Conservation (phyloP, 64 coral and sea anemone species). For the Catalaphyllia jardinei region DNA sequence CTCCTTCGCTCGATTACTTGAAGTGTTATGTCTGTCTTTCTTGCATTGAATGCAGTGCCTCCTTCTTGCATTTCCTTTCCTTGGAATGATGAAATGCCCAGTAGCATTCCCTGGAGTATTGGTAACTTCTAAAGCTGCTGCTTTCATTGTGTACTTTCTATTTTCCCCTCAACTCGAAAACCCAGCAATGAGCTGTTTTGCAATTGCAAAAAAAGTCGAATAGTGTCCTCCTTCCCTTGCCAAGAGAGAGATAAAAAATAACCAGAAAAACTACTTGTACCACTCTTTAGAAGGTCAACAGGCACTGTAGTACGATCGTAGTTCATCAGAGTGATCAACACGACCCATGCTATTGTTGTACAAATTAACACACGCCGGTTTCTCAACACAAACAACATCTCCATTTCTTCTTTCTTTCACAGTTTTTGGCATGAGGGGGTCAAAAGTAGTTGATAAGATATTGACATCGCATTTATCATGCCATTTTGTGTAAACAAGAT, state of each 20-base stretch:
- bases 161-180: too few relatives aligned
- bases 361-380: conserved; percentile 28
- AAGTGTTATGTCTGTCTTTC: background rate
- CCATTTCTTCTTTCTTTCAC: background rate
- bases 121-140: background rate
- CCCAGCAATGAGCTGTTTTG: conserved; percentile 36
- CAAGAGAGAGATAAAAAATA: conserved; percentile 38
- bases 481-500: too few relatives aligned
- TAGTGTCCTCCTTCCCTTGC: conserved; percentile 8
- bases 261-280: too few relatives aligned
- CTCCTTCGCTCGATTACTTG: background rate
- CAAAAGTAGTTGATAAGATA: conserved; percentile 34
- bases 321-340: conserved; percentile 37
- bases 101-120: background rate
- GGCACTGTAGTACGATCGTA: conserved; percentile 28
- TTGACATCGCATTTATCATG: conserved; percentile 30
- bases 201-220: conserved; percentile 14
- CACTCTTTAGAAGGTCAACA: conserved; percentile 33
- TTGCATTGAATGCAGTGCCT: background rate
- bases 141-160: conserved; percentile 20
- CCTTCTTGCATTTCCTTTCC: background rate
- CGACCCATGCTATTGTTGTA: conserved; percentile 47
- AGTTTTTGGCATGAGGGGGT: conserved; percentile 19
- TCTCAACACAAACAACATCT: conserved; percentile 20
- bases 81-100: background rate